Percentiles rank a stretch among this genome's conserved stretches.
Evolutionary conservation across 2,888 invertebrate species (phyloP).

Genomic region (Pseudeuparius sepicola): DNA sequence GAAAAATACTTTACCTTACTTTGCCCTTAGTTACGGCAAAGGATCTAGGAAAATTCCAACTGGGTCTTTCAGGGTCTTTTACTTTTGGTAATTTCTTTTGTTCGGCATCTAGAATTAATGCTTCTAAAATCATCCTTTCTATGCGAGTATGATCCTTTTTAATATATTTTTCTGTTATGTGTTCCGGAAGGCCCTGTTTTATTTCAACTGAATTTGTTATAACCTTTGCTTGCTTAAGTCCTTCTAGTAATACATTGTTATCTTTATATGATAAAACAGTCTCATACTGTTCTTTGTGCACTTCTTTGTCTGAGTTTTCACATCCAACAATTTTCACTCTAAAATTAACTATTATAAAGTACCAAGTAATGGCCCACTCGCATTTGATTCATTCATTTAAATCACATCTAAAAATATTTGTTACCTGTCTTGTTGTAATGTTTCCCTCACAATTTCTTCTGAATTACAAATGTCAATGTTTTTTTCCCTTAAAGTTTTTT

Average conservation of each 20-base stretch:
- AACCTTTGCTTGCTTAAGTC: conserved; percentile 67
- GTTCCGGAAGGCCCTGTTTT: conserved; percentile 50
- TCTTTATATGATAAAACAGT: conserved; percentile 51
- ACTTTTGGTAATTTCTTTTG: conserved; percentile 67
- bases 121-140: conserved; percentile 51
- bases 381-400: conserved; percentile 1
- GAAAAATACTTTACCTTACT: no score
- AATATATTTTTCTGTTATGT: conserved; percentile 43
- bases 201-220: conserved; percentile 67
- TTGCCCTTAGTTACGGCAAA: no score
- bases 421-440: conserved; percentile 31
- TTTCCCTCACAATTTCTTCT: conserved; percentile 45
- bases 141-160: conserved; percentile 49
- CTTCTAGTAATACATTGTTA: conserved; percentile 58
- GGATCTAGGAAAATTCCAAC: conserved; percentile 60
- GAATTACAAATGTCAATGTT: conserved; percentile 55
- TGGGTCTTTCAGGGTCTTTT: conserved; percentile 59
- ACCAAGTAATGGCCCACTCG: no score
- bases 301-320: no score
- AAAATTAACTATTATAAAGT: conserved; percentile 24
- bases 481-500: conserved; percentile 43
- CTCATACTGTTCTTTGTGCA: conserved; percentile 40
- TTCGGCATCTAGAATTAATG: conserved; percentile 67
- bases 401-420: conserved; percentile 2
- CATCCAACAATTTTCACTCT: conserved; percentile 39